Evolutionary conservation across 2,797 vertebrate species (phyloP), one percentile per base, ranked within the genome.

Genomic region (Enteromius treurensis): DNA sequence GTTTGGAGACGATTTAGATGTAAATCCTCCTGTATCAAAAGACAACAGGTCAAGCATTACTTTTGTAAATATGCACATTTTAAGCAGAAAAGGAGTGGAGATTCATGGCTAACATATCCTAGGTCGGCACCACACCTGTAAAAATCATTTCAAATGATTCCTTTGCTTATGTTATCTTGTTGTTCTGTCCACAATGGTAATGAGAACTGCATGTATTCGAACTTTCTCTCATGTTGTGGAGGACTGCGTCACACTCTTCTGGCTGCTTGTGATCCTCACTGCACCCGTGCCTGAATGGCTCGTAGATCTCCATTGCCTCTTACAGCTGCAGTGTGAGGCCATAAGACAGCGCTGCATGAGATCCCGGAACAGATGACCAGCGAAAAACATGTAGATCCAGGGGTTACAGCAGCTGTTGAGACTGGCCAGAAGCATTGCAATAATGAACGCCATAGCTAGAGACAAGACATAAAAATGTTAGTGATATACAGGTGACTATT

Each of bases 401-500:
- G 98, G 98, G 93, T 99, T 99, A 88, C 97, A 99, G 92, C 98
- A 99, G 93, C 97, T 99, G 94, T 99, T 99, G 85, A 99, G 96
- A 89, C 97, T 99, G 88, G 97, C 98, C 90, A 99, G 91, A 68
- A 99, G 92, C 96, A 99, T 98, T 89, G 96, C 94, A 0, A 99
- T 98, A 93, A 98, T 97, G 91, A 99, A 99, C 2, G 96, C 92
- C 0, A 95, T 93, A 37, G 95, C 98, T 99, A 91, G 2, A 87
- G 65, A 77, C 23, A 85, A 69, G 68, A 87, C 8, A 77, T 14
- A 19, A 32, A 29, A 76, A 58, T 6, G 14, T 42, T 19, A 60
- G 1, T 23, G 13, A 40, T 11, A 40, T 19, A 32, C 45, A 49
- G 17, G 11, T n/a, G 29, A 37, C 17, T 34, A 32, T 32, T 73